Evolutionary conservation across 1,140 invertebrate genomes (phyloP), one percentile per base, ranked within the genome.

Genomic region (Globodera ellingtonae): DNA sequence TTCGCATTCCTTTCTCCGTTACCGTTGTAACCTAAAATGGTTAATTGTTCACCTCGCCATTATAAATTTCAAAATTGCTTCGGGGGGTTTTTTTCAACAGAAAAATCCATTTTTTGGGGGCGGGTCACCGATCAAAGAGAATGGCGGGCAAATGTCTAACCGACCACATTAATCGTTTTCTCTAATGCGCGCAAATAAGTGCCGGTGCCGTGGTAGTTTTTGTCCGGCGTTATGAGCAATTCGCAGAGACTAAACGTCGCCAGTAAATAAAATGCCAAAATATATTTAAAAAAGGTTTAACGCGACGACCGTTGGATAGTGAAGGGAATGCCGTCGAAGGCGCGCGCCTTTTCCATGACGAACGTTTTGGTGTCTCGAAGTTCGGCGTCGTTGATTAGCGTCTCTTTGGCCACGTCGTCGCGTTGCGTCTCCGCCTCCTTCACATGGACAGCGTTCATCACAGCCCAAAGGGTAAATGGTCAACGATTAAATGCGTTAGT

Each of bases 111-210:
- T n/a, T n/a, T n/a, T n/a, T n/a, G n/a, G n/a, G n/a, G n/a, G n/a
- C n/a, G n/a, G n/a, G n/a, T n/a, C n/a, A n/a, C n/a, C n/a, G n/a
- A n/a, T n/a, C 24, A 35, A 35, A 35, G 3, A 35, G 35, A 35
- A 35, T 35, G 35, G 1, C 35, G 35, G 35, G 35, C 35, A 35
- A 35, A 35, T 35, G 35, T 35, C 35, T 35, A 2, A 35, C 35
- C 10, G 86, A 21, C 86, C 15, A 86, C 86, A 67, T 86, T 86
- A 69, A 86, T 84, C 77, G 79, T 86, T 73, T 86, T 86, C 65
- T 86, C 85, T 7, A 86, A 48, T 7, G 85, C 85, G 3, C 86
- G 84, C 47, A 88, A 81, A 71, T 74, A 88, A 46, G 83, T 86
- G 7, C 83, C 85, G 2, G 86, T 81, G n/a, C 47, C 76, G 52